phyloP scores from a whole-genome alignment of 2,888 invertebrate genomes.

The Sinhomidia bicolor region DNA sequence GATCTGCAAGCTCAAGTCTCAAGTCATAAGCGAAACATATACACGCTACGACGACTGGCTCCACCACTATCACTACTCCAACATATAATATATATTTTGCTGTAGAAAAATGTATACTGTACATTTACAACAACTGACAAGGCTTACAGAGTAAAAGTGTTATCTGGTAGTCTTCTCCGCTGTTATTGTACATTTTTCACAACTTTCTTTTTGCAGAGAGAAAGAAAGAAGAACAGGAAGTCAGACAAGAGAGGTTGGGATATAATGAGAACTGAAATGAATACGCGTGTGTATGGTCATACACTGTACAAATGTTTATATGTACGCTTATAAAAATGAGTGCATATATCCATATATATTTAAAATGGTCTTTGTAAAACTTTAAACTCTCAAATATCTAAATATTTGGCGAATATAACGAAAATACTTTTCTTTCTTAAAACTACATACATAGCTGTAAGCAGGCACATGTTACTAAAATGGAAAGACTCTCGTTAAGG shows the following conservation, averaged over 20 bases:
- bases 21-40: constrained; percentile 25
- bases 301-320: too few relatives aligned
- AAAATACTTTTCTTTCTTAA: too few relatives aligned
- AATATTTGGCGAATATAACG: too few relatives aligned
- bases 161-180: constrained; percentile 13
- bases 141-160: constrained; percentile 23
- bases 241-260: not conserved
- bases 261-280: not conserved
- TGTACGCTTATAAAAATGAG: too few relatives aligned
- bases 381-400: too few relatives aligned
- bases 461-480: too few relatives aligned
- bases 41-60: too few relatives aligned
- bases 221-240: constrained; percentile 11
- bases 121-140: constrained; percentile 8
- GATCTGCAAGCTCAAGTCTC: constrained; percentile 49
- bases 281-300: too few relatives aligned
- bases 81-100: too few relatives aligned
- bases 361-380: too few relatives aligned
- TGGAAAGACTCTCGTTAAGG: not conserved
- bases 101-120: not conserved
- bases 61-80: not conserved
- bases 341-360: too few relatives aligned
- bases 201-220: not conserved
- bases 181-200: constrained; percentile 23
- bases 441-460: too few relatives aligned